Base-by-base conservation (phyloP, 2,888 invertebrate genomes). In the Drosophila lacicola region DNA sequence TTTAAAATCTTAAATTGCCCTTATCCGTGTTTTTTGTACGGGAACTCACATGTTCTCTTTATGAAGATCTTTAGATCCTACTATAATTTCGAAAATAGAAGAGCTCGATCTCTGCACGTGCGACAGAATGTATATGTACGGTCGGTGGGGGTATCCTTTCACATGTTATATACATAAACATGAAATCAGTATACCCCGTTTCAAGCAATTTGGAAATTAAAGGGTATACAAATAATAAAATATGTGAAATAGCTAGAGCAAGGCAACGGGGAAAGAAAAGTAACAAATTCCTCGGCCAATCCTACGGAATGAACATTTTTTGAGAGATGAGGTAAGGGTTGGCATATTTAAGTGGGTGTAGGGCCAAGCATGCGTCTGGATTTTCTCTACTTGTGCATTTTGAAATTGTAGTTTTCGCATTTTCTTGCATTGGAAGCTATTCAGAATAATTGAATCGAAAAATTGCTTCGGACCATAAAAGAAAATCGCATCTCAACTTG, bases 361-460 rank as follows among this genome's bases (percentile, higher is more conserved):
- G 46, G 45, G 33, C 17, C 21, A 33, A 53, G 25, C 39, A 17
- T 53, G 58, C 44, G 62, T 64, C 61, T 61, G 60, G 54, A 56
- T 67, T 60, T 57, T 25, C 14, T 47, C 67, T 70, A 50, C 63
- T 82, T 79, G 80, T 78, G 80, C 83, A 87, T 82, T 90, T 78
- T 69, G 78, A 79, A 84, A 80, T 79, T 61, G 70, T 67, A 63
- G 65, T 74, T 51, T 45, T 50, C 42, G 25, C 10, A 65, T 45
- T 45, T 63, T 51, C 39, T 64, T 53, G 50, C 72, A 63, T 65
- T 54, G 60, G 45, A 63, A 71, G 45, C 70, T 75, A 78, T 82
- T 79, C 68, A 66, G 74, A 82, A 83, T 90, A 90, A 91, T 91
- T 86, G 90, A 90, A 91, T 83, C 69, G 80, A 81, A 76, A 89